These are phyloP conservation scores for Dasysyrphus tricinctus DNA, from an alignment of 2,888 invertebrate species.

Conservation along the genomic window DNA sequence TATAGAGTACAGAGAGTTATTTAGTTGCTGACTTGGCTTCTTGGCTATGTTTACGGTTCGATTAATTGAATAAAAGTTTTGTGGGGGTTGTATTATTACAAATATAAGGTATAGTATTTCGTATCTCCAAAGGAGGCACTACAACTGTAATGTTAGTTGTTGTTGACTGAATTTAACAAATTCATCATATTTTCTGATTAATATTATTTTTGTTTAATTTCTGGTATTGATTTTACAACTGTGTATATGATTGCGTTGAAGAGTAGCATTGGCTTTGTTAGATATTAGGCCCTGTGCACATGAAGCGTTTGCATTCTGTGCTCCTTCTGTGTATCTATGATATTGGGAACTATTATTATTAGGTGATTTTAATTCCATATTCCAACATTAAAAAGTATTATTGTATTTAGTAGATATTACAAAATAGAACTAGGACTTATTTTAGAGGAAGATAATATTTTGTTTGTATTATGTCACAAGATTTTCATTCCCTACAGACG, in stretches of 20 bases:
- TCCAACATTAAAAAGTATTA: too few relatives aligned
- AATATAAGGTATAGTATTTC: background rate
- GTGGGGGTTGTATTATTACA: constrained; percentile 11
- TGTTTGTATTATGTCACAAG: too few relatives aligned
- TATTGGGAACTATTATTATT: too few relatives aligned
- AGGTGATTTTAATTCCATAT: too few relatives aligned
- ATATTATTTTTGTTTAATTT: background rate
- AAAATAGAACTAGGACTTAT: too few relatives aligned
- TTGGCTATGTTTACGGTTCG: constrained; percentile 38
- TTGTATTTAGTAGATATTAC: too few relatives aligned
- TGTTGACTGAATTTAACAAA: background rate
- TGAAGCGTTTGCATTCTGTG: too few relatives aligned
- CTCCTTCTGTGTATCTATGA: too few relatives aligned
- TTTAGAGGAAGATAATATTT: too few relatives aligned
- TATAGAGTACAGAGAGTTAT: background rate
- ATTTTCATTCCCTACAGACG: too few relatives aligned
- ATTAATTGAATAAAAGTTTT: constrained; percentile 41
- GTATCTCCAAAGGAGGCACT: too few relatives aligned
- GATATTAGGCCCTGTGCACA: background rate
- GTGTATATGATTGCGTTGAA: background rate
- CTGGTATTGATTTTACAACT: background rate
- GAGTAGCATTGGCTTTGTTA: background rate
- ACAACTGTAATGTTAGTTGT: too few relatives aligned
- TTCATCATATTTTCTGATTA: background rate
- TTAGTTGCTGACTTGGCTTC: constrained; percentile 30